A percentile compares a stretch with the other conserved stretches of the same genome.
Evolutionary conservation across 2,797 vertebrate genomes (phyloP).

Genomic region (Eutrigla gurnardus): DNA sequence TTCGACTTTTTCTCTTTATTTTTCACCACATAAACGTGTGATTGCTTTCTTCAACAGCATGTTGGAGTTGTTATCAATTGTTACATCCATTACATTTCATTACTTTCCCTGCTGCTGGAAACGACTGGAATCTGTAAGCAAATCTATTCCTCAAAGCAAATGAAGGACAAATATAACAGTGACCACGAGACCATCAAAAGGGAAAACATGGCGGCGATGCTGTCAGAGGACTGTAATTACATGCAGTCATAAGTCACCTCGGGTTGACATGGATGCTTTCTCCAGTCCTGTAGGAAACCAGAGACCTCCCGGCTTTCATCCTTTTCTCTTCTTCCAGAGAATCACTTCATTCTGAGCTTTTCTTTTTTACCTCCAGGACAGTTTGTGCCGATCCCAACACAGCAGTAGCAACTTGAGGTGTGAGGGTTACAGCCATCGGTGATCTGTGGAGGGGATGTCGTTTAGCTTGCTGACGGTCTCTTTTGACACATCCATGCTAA

Average conservation of each 20-base stretch:
- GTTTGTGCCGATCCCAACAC: constrained; percentile 4
- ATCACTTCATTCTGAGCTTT: constrained; percentile 40
- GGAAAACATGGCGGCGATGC: constrained; percentile 35
- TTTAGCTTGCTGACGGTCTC: too few species aligned
- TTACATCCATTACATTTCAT: constrained; percentile 17
- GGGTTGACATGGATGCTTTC: constrained; percentile 41
- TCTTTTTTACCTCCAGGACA: constrained; percentile 12
- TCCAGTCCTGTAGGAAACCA: constrained; percentile 22
- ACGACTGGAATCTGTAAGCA: constrained; percentile 25
- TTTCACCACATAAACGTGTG: constrained; percentile 11
- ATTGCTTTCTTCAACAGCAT: constrained; percentile 15
- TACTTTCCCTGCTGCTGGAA: constrained; percentile 22
- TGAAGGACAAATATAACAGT: constrained; percentile 52
- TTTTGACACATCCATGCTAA: too few species aligned
- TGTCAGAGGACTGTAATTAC: constrained; percentile 62
- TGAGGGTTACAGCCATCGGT: too few species aligned
- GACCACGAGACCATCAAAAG: constrained; percentile 63
- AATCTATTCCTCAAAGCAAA: constrained; percentile 44
- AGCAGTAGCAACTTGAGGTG: too few species aligned
- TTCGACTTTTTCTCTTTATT: constrained; percentile 18
- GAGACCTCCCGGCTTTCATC: too few species aligned
- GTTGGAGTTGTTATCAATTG: constrained; percentile 14
- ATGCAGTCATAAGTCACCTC: constrained; percentile 53
- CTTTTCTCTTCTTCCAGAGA: constrained; percentile 13
- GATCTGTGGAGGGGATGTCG: too few species aligned